Evolutionary conservation across 2,113 vertebrate genomes (phyloP).

Genomic region (Entomyzon cyanotis): DNA sequence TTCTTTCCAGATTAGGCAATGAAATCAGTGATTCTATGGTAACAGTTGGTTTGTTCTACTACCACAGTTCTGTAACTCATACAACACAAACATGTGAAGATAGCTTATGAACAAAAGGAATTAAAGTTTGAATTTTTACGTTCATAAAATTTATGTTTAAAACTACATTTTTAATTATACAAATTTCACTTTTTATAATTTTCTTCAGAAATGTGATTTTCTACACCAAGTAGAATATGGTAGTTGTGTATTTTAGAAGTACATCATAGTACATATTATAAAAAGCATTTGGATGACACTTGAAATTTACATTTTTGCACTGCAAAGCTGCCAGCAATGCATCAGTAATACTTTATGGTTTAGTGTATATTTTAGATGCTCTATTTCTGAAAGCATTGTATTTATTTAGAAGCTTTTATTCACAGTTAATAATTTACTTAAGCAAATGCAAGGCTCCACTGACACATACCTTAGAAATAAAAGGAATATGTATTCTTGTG

Average conservation of each 20-base stretch:
- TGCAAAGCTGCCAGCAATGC: conserved; percentile 3
- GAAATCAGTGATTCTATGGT: neutral
- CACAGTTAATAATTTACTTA: conserved; percentile 34
- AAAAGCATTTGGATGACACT: neutral
- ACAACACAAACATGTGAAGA: neutral
- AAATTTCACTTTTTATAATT: neutral
- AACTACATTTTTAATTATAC: neutral
- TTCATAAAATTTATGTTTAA: neutral
- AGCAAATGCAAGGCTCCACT: conserved; percentile 12
- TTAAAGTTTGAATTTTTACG: neutral
- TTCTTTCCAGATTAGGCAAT: neutral
- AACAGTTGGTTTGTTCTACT: neutral
- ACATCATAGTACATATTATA: neutral
- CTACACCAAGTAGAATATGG: neutral
- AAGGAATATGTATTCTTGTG: conserved; percentile 99
- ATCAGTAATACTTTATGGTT: neutral
- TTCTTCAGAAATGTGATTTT: neutral
- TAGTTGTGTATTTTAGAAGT: neutral
- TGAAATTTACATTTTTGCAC: neutral
- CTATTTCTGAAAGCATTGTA: neutral
- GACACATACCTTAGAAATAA: conserved; percentile 95
- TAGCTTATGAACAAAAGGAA: neutral
- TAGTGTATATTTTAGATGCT: neutral
- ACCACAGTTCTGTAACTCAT: neutral
- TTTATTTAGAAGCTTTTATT: conserved; percentile 33